Conservation (phyloP, 2,113 vertebrate species). For the Burhinus bistriatus region DNA sequence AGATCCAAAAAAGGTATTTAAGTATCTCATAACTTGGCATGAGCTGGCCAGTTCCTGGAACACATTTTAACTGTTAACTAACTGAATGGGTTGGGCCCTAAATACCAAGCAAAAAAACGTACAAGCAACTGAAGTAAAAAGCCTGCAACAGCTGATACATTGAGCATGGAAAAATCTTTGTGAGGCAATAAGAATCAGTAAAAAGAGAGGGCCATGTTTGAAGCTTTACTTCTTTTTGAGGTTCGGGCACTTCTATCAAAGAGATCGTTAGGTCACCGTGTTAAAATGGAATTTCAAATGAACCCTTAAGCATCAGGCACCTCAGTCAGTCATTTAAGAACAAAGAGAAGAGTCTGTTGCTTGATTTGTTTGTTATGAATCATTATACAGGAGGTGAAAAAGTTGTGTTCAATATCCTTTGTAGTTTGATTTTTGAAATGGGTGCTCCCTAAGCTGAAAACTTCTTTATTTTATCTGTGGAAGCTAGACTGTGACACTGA, state of each 20-base stretch:
- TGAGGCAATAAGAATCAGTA: background rate
- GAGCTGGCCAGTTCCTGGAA: background rate
- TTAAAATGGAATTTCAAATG: background rate
- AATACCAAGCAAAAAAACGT: background rate
- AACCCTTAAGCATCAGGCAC: background rate
- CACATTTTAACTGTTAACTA: background rate
- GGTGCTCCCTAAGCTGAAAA: background rate
- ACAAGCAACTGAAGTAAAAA: background rate
- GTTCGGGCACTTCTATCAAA: background rate
- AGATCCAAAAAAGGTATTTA: background rate
- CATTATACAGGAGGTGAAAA: background rate
- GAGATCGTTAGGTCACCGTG: background rate
- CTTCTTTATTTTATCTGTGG: background rate
- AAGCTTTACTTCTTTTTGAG: background rate
- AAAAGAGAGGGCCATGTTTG: background rate
- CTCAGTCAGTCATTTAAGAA: background rate
- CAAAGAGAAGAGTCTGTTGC: background rate
- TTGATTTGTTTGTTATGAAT: background rate
- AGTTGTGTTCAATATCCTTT: background rate
- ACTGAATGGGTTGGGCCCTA: fast-evolving
- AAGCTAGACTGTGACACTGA: background rate
- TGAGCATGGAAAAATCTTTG: background rate
- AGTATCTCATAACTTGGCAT: background rate
- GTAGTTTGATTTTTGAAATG: background rate
- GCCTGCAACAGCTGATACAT: background rate